These are phyloP conservation scores for Thera britannica DNA, from an alignment of 2,888 invertebrate genomes.

Conservation along the genomic window DNA sequence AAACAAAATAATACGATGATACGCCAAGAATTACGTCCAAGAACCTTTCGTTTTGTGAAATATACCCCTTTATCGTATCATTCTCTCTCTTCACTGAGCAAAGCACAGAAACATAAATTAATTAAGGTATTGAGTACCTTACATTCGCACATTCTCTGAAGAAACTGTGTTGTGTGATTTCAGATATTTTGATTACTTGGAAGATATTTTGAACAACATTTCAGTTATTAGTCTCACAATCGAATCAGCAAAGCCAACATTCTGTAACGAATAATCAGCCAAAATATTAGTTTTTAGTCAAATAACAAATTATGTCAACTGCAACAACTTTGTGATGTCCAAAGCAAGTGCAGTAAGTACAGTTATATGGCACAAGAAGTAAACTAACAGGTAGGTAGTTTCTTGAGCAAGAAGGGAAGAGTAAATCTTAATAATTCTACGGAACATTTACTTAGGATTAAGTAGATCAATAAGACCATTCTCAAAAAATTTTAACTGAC, in stretches of 20 bases:
- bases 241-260: neutral
- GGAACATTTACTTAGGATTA: neutral
- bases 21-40: too few species aligned
- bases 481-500: neutral
- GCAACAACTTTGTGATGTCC: constrained; percentile 46
- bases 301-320: neutral
- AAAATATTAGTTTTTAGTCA: neutral
- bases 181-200: too few species aligned
- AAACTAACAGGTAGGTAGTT: constrained; percentile 41
- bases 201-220: neutral
- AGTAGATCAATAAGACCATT: constrained; percentile 3
- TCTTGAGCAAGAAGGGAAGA: constrained; percentile 57
- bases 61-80: too few species aligned
- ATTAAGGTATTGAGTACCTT: too few species aligned
- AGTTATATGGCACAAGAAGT: constrained; percentile 71
- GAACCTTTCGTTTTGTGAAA: neutral
- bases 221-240: neutral
- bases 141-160: too few species aligned
- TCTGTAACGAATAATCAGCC: neutral
- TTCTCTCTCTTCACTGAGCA: too few species aligned
- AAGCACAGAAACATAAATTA: too few species aligned
- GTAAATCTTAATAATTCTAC: constrained; percentile 9
- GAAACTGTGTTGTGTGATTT: too few species aligned
- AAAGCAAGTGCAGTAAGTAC: constrained; percentile 60
- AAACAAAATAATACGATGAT: too few species aligned